Conservation (phyloP, 1,140 invertebrate genomes). For the Chelonus insularis region DNA sequence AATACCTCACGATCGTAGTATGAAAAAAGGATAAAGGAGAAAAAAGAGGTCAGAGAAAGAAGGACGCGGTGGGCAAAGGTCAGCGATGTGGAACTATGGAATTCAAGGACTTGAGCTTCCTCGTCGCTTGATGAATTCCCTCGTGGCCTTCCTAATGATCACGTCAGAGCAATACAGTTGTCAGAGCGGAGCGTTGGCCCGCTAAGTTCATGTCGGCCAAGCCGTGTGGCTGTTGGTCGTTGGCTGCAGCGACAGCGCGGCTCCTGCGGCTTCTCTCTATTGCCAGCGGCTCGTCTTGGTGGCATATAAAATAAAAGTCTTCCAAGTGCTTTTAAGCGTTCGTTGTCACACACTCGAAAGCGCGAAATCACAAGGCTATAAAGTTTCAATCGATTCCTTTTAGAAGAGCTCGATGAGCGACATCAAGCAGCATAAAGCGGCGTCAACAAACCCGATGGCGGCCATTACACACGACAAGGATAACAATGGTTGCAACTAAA, state of each 20-base stretch:
- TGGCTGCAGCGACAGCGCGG: slow-evolving; percentile 29
- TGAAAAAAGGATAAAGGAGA: neutral
- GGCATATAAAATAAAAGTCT: slow-evolving; percentile 35
- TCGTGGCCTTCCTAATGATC: slow-evolving; percentile 24
- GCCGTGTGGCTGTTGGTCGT: slow-evolving; percentile 24
- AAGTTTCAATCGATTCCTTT: slow-evolving; percentile 5
- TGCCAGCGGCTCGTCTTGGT: slow-evolving; percentile 26
- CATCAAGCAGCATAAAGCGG: slow-evolving; percentile 32
- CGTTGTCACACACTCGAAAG: slow-evolving; percentile 3
- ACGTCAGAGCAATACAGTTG: slow-evolving; percentile 37
- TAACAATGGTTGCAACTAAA: slow-evolving; percentile 47
- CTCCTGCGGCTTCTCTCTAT: slow-evolving; percentile 8
- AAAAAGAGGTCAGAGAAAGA: slow-evolving; percentile 22
- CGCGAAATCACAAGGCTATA: neutral
- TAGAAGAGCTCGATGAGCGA: slow-evolving; percentile 15
- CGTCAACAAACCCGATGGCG: slow-evolving; percentile 45
- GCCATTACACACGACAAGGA: slow-evolving; percentile 53
- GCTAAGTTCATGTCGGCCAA: slow-evolving; percentile 44
- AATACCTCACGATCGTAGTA: neutral
- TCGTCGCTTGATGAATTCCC: slow-evolving; percentile 1
- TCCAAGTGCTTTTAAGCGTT: neutral
- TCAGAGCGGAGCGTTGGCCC: slow-evolving; percentile 42
- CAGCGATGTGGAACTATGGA: neutral
- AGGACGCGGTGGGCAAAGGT: slow-evolving; percentile 19
- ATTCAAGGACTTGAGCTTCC: slow-evolving; percentile 1